Evolutionary conservation across 1,140 invertebrate genomes (phyloP), one percentile per base, ranked within the genome.

Genomic region (Bradysia coprophila): DNA sequence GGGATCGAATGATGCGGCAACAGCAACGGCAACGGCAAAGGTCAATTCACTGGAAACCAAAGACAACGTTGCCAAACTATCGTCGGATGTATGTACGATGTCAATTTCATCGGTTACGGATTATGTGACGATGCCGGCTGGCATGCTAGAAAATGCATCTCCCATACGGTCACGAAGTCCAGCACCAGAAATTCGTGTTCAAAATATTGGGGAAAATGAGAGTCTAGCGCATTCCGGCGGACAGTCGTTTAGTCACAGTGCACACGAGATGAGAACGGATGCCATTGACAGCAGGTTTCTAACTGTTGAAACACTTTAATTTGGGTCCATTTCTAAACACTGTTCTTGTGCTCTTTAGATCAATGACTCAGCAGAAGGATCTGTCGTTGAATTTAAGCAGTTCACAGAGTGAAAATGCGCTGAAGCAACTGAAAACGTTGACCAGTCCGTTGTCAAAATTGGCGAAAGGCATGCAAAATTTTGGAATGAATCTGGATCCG

Each of bases 401-500:
- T 28, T 83, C 79, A 1, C 79, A 85, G 48, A 85, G 76, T 46
- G 82, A 87, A 49, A 82, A 74, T 8, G 81, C 82, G 33, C 56
- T 88, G 4, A 76, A 71, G 49, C 73, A 75, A 42, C 64, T 76
- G 5, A 76, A 72, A 46, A 65, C 63, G 21, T 64, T 78, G 1
- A 69, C 78, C 0, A 81, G 74, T 62, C 81, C 82, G 0, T 69
- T 88, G 9, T 77, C 78, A 0, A 87, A 85, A 52, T 63, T 89
- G 16, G 84, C 84, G 1, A 84, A 82, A 59, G 82, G 84, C 1
- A 74, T 90, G 44, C 84, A 88, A 56, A 81, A 71, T 48, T 65
- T 89, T 41, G 81, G 85, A 0, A 73, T 81, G 2, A 89, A 88
- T 65, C 68, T 84, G 44, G 84, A 87, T 63, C 83, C 81, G 1